Evolutionary conservation across 2,113 vertebrate species (phyloP).

Genomic region (Triplophysa dalaica): DNA sequence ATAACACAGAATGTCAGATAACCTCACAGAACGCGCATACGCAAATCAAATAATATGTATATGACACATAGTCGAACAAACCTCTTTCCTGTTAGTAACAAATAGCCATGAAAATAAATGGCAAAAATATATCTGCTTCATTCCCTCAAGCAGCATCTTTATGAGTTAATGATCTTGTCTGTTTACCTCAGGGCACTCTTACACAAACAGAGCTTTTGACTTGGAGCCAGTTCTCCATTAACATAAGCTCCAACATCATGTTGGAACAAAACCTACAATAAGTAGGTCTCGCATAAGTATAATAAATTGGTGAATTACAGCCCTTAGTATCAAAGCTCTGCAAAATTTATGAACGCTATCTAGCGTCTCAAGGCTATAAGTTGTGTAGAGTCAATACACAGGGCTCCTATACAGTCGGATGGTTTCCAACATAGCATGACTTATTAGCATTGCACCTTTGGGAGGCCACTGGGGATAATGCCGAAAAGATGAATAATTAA

Average conservation of each 20-base stretch:
- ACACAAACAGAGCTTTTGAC: slow-evolving; percentile 10
- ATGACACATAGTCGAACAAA: not conserved
- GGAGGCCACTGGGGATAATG: not conserved
- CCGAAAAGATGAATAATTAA: slow-evolving; percentile 21
- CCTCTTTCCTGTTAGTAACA: not conserved
- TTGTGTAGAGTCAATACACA: not conserved
- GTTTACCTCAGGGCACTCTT: slow-evolving; percentile 20
- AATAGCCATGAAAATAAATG: not conserved
- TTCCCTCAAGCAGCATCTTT: not conserved
- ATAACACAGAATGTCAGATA: not conserved
- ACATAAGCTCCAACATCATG: slow-evolving; percentile 14
- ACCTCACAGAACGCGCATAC: not conserved
- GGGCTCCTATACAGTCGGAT: not conserved
- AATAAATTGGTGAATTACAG: slow-evolving; percentile 1
- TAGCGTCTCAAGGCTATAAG: not conserved
- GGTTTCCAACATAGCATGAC: not conserved
- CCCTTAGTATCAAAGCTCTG: not conserved
- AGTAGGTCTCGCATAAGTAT: not conserved
- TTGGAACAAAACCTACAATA: not conserved
- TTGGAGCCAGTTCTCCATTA: not conserved
- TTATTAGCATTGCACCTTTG: not conserved
- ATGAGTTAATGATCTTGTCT: slow-evolving; percentile 13
- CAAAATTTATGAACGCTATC: slow-evolving; percentile 4
- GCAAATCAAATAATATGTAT: not conserved
- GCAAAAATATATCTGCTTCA: not conserved